Conservation (phyloP, 2,113 vertebrate species). For the Lampris incognitus region DNA sequence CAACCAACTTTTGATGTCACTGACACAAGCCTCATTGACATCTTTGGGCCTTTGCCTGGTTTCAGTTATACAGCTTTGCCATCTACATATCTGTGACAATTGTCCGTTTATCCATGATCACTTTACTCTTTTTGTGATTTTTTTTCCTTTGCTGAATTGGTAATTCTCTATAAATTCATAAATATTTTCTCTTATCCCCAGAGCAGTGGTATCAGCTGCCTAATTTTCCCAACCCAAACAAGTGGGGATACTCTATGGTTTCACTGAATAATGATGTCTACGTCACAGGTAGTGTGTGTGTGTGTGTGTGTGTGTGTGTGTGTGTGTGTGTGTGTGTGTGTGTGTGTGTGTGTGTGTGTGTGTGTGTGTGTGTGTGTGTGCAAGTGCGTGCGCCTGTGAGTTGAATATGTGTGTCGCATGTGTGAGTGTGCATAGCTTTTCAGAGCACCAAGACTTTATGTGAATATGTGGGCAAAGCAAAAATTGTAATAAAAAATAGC, state of each 20-base stretch:
- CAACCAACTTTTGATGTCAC: too few relatives aligned
- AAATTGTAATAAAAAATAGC: neutral
- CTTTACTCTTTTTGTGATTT: too few relatives aligned
- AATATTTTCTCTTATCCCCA: constrained; percentile 67
- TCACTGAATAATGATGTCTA: constrained; percentile 93
- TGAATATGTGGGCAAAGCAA: neutral
- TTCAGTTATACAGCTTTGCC: neutral
- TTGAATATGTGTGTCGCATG: neutral
- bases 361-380: too few relatives aligned
- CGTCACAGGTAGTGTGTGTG: constrained; percentile 87
- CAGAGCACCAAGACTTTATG: constrained; percentile 6
- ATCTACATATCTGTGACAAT: constrained; percentile 20
- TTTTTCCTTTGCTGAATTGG: neutral
- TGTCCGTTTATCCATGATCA: too few relatives aligned
- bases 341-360: constrained; percentile 32
- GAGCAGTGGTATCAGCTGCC: constrained; percentile 91
- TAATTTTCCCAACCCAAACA: constrained; percentile 95
- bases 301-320: too few relatives aligned
- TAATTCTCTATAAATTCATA: neutral
- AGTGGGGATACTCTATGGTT: constrained; percentile 95
- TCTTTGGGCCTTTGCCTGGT: neutral
- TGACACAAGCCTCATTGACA: too few relatives aligned
- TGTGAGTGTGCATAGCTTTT: constrained; percentile 34
- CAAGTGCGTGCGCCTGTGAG: too few relatives aligned
- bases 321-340: too few relatives aligned